phyloP scores from a whole-genome alignment of 2,113 vertebrate species.

The Campylomormyrus tamandua region DNA sequence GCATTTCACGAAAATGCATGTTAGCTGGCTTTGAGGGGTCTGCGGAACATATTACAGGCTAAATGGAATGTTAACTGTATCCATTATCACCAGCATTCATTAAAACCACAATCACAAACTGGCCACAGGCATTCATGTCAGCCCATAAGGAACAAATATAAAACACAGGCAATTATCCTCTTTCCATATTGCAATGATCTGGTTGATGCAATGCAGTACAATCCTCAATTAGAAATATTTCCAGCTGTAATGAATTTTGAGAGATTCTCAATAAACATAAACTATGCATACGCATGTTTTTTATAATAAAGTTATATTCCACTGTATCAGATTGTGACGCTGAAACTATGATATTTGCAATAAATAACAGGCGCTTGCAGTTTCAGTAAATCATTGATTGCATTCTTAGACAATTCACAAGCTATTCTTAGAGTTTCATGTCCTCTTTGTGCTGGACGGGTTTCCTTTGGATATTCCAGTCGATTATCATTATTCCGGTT shows the following conservation, averaged over 20 bases:
- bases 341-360: neutral
- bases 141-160: neutral
- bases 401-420: neutral
- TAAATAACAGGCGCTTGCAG: neutral
- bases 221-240: neutral
- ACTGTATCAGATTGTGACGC: neutral
- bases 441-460: neutral
- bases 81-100: neutral
- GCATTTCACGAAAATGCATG: neutral
- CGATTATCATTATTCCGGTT: neutral
- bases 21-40: neutral
- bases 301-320: neutral
- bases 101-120: neutral
- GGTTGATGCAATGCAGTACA: neutral
- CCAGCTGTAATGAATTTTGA: neutral
- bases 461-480: neutral
- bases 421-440: neutral
- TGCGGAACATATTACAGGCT: neutral
- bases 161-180: neutral
- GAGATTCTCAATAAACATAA: neutral
- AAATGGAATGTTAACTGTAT: neutral
- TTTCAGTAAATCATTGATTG: neutral
- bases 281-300: neutral
- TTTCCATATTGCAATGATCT: neutral
- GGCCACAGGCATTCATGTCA: conserved; percentile 1